A percentile compares a stretch with the other conserved stretches of the same genome.
Conservation (phyloP, 1,140 invertebrate genomes). For the Dufourea novaeangliae region DNA sequence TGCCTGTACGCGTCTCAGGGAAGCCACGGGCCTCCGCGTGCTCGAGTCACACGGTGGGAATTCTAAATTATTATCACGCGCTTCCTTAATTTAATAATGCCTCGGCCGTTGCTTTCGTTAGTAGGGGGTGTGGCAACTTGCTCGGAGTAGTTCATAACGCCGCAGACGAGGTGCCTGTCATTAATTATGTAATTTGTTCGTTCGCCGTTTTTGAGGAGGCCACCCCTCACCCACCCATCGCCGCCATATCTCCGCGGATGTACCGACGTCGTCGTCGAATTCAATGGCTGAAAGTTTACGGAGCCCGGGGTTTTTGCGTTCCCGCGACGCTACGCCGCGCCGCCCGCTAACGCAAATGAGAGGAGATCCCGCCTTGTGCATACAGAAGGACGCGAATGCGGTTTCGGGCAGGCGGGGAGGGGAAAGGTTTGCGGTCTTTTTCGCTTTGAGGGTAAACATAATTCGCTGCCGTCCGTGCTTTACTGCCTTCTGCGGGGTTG, state of each 20-base stretch:
- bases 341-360: background rate
- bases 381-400: constrained; percentile 14
- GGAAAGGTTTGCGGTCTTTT: constrained; percentile 5
- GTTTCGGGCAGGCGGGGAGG: too few relatives aligned
- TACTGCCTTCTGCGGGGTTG: too few relatives aligned
- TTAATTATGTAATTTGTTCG: constrained; percentile 26
- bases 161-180: background rate
- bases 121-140: background rate
- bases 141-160: background rate
- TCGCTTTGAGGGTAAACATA: background rate
- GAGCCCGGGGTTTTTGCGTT: constrained; percentile 5
- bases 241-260: background rate
- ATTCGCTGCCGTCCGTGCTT: constrained; percentile 4
- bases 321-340: too few relatives aligned
- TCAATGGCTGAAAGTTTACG: background rate
- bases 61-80: background rate
- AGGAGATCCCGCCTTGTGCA: background rate
- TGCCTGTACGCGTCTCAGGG: background rate
- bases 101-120: too few relatives aligned
- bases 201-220: background rate
- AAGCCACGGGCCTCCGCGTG: background rate
- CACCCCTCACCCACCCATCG: background rate
- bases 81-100: constrained; percentile 10
- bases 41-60: background rate
- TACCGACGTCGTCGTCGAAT: background rate